Evolutionary conservation across 1,140 invertebrate species (phyloP).

Genomic region (Ceratina calcarata): DNA sequence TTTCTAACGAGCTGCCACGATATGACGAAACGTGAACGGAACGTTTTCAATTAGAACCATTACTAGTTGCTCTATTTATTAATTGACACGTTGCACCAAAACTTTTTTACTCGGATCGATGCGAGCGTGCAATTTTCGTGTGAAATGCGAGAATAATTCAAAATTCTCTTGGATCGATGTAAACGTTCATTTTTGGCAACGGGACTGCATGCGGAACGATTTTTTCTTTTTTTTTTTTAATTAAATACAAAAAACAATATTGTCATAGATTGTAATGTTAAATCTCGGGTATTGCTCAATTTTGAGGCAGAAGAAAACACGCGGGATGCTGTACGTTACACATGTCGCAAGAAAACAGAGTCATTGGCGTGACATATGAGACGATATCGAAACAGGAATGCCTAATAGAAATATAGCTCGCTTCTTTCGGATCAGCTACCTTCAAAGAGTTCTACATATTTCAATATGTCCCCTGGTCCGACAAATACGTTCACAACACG

Average conservation of each 20-base stretch:
- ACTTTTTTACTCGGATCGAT: no score
- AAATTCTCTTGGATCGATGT: no score
- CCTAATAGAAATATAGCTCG: conserved; percentile 62
- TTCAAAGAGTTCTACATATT: conserved; percentile 39
- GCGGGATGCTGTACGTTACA: conserved; percentile 67
- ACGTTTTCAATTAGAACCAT: no score
- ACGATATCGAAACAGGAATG: conserved; percentile 68
- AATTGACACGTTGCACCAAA: no score
- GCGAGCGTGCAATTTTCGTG: no score
- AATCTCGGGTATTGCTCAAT: conserved; percentile 62
- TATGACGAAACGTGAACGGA: no score
- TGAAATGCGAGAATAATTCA: no score
- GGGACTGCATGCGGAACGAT: not conserved
- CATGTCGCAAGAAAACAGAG: conserved; percentile 78
- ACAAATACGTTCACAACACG: conserved; percentile 16
- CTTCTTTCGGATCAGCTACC: conserved; percentile 36
- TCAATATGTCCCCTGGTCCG: not conserved
- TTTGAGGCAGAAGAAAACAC: conserved; percentile 60
- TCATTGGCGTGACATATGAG: conserved; percentile 78
- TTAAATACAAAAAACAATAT: no score
- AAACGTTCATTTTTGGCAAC: no score
- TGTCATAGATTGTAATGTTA: conserved; percentile 26
- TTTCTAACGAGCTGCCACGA: no score
- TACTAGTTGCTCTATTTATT: no score
- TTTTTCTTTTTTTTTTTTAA: no score